Evolutionary conservation across 2,888 invertebrate species (phyloP), one percentile per base, ranked within the genome.

Genomic region (Dynastes hyllus): DNA sequence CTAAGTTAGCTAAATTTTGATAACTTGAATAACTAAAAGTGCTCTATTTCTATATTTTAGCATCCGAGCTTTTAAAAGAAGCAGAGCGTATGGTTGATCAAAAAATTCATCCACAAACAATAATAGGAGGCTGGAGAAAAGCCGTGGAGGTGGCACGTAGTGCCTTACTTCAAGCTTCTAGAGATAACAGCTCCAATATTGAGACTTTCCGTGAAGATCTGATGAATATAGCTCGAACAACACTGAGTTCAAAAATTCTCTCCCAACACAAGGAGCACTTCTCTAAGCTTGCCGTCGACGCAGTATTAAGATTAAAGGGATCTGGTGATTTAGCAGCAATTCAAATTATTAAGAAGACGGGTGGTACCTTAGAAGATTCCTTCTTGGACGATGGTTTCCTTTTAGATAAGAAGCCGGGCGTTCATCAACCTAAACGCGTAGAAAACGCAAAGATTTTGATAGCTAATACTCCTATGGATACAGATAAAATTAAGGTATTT

Each of bases 381-480:
- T 99, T 98, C 90, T 91, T 99, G 65, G 99, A 99, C 90, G 95
- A 96, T 87, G 96, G 94, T 51, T 99, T 99, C 88, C 91, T 99
- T 78, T 90, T 99, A 82, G 98, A 99, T 89, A 99, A 99, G 88
- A 98, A 97, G 90, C 94, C 98, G 37, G 99, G 99, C 81, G 95
- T 99, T 37, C 97, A 98, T 91, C 99, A 99, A 89, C 99, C 99
- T 0, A 97, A 98, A 87, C 92, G 94, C 83, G 91, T 99, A 83
- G 97, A 98, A 87, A 98, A 99, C 87, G 98, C 98, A 1, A 95
- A 94, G 87, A 98, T 99, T 86, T 92, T 99, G 32, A 97, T 99
- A 85, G 99, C 99, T 11, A 99, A 99, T 89, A 99, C 99, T 9
- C 98, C 99, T 0, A 99, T 99, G 99, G 99, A 99, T 90, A 97